Base-by-base conservation (phyloP, 1,140 invertebrate species). In the Anastrepha obliqua region DNA sequence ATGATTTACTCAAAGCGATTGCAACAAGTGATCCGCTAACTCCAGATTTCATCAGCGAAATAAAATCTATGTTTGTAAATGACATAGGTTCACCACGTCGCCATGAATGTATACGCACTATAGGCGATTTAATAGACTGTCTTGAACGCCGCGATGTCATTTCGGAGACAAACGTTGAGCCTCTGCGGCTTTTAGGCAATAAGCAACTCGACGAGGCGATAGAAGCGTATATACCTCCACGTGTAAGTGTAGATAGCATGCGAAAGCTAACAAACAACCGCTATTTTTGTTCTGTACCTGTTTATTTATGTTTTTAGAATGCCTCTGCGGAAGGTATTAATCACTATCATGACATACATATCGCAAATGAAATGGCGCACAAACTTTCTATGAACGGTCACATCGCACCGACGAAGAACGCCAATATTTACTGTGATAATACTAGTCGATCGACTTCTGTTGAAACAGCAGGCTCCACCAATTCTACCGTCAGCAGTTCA, bases 1-100 rank as follows among this genome's bases (percentile, higher is more conserved):
- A 91, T 86, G 92, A 92, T 60, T 62, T 90, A 39, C 67, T 93
- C 0, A 93, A 92, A 60, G 67, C 89, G 47, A 86, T 93, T 44
- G 89, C 87, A 7, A 29, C 0, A 81, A 89, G 65, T 89, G 87
- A 7, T 64, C 0, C 3, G 2, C 51, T 5, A 65, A 44, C 85
- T 17, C 51, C 44, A 15, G 87, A 87, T 13, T 89, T 91, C 39
- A n/a, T 93, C 6, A 86, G 89, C 0, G 65, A 90, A 0, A 4
- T 93, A 0, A 93, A 93, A 42, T 13, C 60, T 0, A 8, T 88
- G 3, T 89, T 91, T 58, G 39, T 44, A 15, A 1, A 5, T 1
- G 90, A 93, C 86, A 93, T 93, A 7, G 89, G 88, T 1, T 89
- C 91, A 0, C 60, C 55, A 8, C 87, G 91, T 0, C 89, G 87